Evolutionary conservation across 2,113 vertebrate species (phyloP).

Genomic region (Erinaceus europaeus): DNA sequence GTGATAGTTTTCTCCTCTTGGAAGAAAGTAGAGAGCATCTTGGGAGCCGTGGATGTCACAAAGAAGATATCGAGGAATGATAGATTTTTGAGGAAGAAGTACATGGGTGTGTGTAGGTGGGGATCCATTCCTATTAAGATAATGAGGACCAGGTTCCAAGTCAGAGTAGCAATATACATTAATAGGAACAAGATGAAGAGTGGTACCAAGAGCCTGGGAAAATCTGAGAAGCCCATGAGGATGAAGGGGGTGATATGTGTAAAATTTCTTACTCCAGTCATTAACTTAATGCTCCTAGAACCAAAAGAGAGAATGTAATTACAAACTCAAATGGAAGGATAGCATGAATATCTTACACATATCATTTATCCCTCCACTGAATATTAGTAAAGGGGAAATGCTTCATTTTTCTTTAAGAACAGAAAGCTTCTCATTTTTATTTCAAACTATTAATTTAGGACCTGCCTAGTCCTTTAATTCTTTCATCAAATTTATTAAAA

Average conservation of each 20-base stretch:
- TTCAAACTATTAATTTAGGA: neutral
- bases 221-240: constrained; percentile 60
- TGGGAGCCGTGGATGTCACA: constrained; percentile 23
- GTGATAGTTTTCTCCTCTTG: constrained; percentile 14
- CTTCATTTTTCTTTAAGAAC: neutral
- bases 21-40: constrained; percentile 52
- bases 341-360: neutral
- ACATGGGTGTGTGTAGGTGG: constrained; percentile 54
- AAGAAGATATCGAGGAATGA: constrained; percentile 52
- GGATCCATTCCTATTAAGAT: constrained; percentile 30
- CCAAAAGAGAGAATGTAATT: neutral
- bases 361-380: fast-evolving
- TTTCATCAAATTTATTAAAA: too few relatives aligned
- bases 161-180: constrained; percentile 13
- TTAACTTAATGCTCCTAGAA: neutral
- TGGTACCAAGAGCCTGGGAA: neutral
- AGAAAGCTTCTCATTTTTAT: neutral
- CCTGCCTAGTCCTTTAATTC: too few relatives aligned
- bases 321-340: neutral
- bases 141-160: constrained; percentile 38
- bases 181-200: constrained; percentile 16
- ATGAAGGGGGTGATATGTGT: constrained; percentile 11
- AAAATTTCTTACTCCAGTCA: neutral
- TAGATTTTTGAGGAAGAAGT: constrained; percentile 53
- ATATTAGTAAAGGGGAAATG: neutral